Base-by-base conservation (phyloP, 2,888 invertebrate genomes). In the Calliopum simillimum region DNA sequence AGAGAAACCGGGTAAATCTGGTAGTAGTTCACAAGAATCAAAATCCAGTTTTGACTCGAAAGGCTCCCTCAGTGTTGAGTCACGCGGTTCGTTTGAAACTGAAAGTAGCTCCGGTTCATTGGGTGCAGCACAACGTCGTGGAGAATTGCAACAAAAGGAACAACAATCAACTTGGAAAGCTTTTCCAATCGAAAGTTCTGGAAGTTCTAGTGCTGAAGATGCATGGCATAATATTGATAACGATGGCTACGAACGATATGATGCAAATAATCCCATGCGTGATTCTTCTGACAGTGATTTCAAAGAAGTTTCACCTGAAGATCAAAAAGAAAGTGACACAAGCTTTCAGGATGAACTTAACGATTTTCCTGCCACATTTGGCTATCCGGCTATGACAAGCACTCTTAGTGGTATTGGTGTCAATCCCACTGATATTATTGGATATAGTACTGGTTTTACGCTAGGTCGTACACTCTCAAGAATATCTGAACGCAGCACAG, bases 401-500 rank as follows among this genome's bases (percentile, higher is more conserved):
- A 84, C 85, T 11, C 79, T 88, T 33, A 78, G 81, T 58, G 89
- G 90, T 21, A 88, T 90, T 23, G 88, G 88, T 1, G 84, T 87
- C 3, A 88, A 90, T 77, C 87, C 89, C 1, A 88, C 91, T 1
- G 93, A 93, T 80, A 90, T 93, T 58, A 88, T 93, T 62, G 92
- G 91, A 11, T 93, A 93, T 79, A 92, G 91, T 8, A 89, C 91
- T 71, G 92, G 92, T 56, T 94, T 93, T 85, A 91, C 92, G 0
- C 81, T 92, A 23, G 91, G 91, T 0, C 89, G 95, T 55, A 95
- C 95, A 0, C 87, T 95, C 41, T 95, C 95, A 1, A 88, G 95
- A 73, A 96, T 96, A 81, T 95, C 95, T 0, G 96, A 96, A 86
- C 89, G 95, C 55, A 95, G 95, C 76, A 95, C 95, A 12, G 94